Base-by-base conservation (phyloP, 2,113 vertebrate genomes). In the Plotosus lineatus region DNA sequence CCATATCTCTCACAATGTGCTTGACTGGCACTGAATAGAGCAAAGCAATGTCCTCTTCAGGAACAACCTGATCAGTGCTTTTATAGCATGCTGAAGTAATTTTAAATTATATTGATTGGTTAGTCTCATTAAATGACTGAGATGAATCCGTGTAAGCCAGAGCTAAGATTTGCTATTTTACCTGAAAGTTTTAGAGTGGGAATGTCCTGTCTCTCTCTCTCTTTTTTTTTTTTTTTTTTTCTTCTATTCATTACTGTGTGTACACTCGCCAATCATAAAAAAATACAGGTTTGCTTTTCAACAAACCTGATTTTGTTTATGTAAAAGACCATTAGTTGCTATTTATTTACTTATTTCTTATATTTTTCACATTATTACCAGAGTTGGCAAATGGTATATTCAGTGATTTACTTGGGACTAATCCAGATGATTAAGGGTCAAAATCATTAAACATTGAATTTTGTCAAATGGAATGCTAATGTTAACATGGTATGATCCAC, bases 211-310 rank as follows among this genome's bases (percentile, higher is more conserved):
- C 73, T 50, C 50, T 60, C 82, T 56, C 85, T 82, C 75, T 80
- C n/a, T n/a, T n/a, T n/a, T n/a, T n/a, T n/a, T n/a, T n/a, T n/a
- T n/a, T n/a, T n/a, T n/a, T n/a, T n/a, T n/a, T n/a, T n/a, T n/a
- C n/a, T n/a, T n/a, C n/a, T 83, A 75, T n/a, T 66, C 65, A 63
- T 56, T 77, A 38, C 53, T 55, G 87, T 88, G 2, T 89, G 86
- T 90, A 91, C 65, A 90, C 89, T 89, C 40, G 86, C 85, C 66
- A 81, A 79, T 85, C 78, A 60, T 56, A 81, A 76, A 74, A 85
- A 56, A 3, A 15, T 60, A 40, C 17, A 26, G 42, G 68, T 36
- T 55, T 28, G 68, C 17, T 77, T 75, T 75, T 75, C 36, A 56
- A 14, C 11, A 75, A 75, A 75, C 33, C 53, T 36, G 0, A 42